Base-by-base conservation (phyloP, 2,888 invertebrate genomes). In the Cephus pygmeus region DNA sequence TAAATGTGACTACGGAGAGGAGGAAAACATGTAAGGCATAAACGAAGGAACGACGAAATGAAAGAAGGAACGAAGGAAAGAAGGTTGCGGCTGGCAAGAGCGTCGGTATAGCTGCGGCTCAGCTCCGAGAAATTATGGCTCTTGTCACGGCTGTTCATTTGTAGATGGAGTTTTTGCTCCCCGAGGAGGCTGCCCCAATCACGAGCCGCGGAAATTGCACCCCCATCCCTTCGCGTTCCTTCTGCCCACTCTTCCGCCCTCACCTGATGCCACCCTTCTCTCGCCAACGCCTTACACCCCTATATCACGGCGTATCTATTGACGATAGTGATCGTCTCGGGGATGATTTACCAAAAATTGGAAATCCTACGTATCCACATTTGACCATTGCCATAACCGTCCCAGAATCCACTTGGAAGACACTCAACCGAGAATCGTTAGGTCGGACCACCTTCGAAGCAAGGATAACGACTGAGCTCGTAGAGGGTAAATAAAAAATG, bases 141-240 rank as follows among this genome's bases (percentile, higher is more conserved):
- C 94, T 94, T 94, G 94, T 94, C 94, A 94, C 94, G 94, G 93
- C 93, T 93, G 94, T 94, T 94, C 94, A 94, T 94, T 94, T 94
- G 94, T 94, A 94, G 94, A 94, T 94, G 94, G 94, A 94, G 94
- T 94, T 94, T 93, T 93, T 93, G 93, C 93, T 93, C 94, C 93
- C 94, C 87, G 89, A 93, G 93, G 93, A 92, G 92, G 92, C 93
- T 92, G 90, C 93, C 93, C 94, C 94, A 94, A 94, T 94, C 94
- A 94, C 93, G 93, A 94, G 93, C 93, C 93, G 93, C 93, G 94
- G 94, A 94, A 94, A 94, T 94, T 94, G 94, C 94, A 91, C 89
- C 90, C 87, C 88, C 89, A 85, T 80, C 87, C 83, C 82, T 77
- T 82, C 81, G 86, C 83, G 84, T 85, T 86, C 80, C 86, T 85